Base-by-base conservation (phyloP, 1,140 invertebrate species). In the Papilio polyxenes region DNA sequence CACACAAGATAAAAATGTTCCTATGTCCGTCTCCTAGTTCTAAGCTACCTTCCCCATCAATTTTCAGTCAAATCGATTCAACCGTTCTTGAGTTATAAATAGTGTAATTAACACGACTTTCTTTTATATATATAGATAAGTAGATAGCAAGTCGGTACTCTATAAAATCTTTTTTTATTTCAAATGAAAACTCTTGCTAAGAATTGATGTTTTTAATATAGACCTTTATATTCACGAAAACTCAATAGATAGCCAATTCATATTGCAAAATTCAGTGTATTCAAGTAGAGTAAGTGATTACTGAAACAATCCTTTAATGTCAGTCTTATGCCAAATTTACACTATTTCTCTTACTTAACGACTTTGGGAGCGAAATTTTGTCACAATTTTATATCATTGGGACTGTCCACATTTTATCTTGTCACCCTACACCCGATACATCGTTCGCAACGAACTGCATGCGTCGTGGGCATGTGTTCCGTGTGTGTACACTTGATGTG, bases 401-500 rank as follows among this genome's bases (percentile, higher is more conserved):
- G 76, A 72, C 48, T 69, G 44, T 72, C 56, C 69, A 80, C 78
- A 69, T 40, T 37, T 65, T 72, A 37, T 10, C 13, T 72, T 0
- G 65, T 37, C 23, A 72, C 65, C 65, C 65, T 72, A 72, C 31
- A 15, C 23, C 23, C 31, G 31, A 72, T 72, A 72, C 13, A 72
- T 72, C 65, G 65, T 2, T 37, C 31, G 65, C 65, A 69, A 69
- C 31, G 11, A 69, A 11, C 44, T 76, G 75, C 53, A 81, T 65
- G 49, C 11, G 77, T 81, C 56, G 81, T 74, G n/a, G 23, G 74
- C 37, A 37, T 75, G 74, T 82, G 81, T 77, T 59, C 62, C n/a
- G 15, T n/a, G 84, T 83, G 81, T 82, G 85, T 83, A 85, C 83
- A 82, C 75, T 80, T 23, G 20, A 11, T 4, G 20, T 72, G 23